phyloP scores from a whole-genome alignment of 2,888 invertebrate species.

The Meiosimyza decipiens region DNA sequence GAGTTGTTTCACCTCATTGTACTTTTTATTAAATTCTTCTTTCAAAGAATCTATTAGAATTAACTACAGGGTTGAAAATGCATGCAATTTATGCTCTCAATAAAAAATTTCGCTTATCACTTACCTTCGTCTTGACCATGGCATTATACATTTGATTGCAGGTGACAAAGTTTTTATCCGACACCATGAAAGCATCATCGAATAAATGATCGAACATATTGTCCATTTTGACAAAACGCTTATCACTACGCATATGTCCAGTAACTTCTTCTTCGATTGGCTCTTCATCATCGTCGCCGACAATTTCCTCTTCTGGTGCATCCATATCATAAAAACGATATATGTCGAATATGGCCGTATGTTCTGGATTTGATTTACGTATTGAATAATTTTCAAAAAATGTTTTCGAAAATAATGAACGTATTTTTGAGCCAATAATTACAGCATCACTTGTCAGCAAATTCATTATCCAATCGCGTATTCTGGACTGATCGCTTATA shows the following conservation, averaged over 20 bases:
- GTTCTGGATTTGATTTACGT: conserved; percentile 39
- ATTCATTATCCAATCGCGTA: conserved; percentile 56
- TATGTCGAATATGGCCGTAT: conserved; percentile 49
- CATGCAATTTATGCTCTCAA: background rate
- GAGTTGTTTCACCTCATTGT: conserved; percentile 52
- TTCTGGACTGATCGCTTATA: conserved; percentile 54
- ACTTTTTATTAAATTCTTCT: conserved; percentile 57
- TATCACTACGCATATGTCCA: conserved; percentile 23
- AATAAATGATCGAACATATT: conserved; percentile 55
- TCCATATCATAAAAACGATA: conserved; percentile 58
- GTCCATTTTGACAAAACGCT: conserved; percentile 48
- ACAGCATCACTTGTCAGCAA: conserved; percentile 47
- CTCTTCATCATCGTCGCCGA: conserved; percentile 8
- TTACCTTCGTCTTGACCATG: conserved; percentile 49
- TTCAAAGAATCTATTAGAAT: conserved; percentile 50
- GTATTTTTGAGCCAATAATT: conserved; percentile 52
- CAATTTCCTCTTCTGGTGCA: conserved; percentile 43
- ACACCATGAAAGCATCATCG: conserved; percentile 53
- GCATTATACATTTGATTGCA: conserved; percentile 56
- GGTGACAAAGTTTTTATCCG: conserved; percentile 52
- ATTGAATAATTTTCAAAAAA: conserved; percentile 56
- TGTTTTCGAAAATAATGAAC: conserved; percentile 56
- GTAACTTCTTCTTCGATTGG: conserved; percentile 7
- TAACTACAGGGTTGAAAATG: conserved; percentile 31
- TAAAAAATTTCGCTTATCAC: no score